Conservation (phyloP, 2,797 vertebrate species). For the Semotilus atromaculatus region DNA sequence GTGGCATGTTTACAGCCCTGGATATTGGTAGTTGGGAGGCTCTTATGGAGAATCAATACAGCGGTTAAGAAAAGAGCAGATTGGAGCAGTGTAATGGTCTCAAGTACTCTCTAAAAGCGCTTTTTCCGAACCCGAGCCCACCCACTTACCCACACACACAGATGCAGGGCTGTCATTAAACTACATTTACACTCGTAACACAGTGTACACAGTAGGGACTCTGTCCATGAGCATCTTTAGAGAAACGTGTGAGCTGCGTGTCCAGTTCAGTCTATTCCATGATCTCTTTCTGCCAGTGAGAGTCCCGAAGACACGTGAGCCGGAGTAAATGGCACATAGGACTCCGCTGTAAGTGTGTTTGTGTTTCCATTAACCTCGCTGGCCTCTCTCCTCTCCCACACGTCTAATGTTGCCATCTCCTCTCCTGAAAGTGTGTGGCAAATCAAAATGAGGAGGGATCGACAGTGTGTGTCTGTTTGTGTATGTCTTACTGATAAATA, state of each 20-base stretch:
- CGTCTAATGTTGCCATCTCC: constrained; percentile 53
- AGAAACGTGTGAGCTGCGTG: constrained; percentile 4
- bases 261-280: constrained; percentile 4
- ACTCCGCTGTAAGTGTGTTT: constrained; percentile 35
- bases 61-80: constrained; percentile 57
- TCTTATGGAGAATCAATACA: constrained; percentile 63
- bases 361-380: constrained; percentile 55
- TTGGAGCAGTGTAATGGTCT: constrained; percentile 62
- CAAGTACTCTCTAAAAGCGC: constrained; percentile 56
- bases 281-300: background rate
- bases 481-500: constrained; percentile 53
- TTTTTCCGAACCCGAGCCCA: constrained; percentile 45
- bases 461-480: constrained; percentile 41
- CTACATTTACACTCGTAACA: constrained; percentile 37
- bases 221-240: background rate
- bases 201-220: constrained; percentile 21
- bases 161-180: constrained; percentile 30
- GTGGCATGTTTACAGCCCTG: constrained; percentile 63
- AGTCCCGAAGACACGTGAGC: constrained; percentile 9
- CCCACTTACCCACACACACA: constrained; percentile 24
- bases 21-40: constrained; percentile 71
- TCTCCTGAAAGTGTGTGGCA: constrained; percentile 31
- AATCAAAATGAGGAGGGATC: constrained; percentile 15
- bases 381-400: constrained; percentile 56
- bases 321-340: constrained; percentile 26